Conservation (phyloP, 2,797 vertebrate species). For the Amblyraja radiata region DNA sequence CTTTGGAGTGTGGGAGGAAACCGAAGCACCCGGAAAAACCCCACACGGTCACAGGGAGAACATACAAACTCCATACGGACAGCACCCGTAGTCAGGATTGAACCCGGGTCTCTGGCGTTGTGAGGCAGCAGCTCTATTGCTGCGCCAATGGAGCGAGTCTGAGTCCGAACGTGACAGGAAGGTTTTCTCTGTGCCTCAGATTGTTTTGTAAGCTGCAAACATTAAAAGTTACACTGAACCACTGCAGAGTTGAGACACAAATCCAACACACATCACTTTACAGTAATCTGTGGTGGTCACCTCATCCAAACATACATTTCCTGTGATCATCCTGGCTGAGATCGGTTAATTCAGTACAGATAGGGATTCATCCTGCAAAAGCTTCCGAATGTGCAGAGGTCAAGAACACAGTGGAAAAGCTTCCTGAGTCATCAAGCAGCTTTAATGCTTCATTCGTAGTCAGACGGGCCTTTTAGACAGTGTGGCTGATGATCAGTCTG, state of each 20-base stretch:
- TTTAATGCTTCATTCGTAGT: background rate
- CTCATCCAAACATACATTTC: background rate
- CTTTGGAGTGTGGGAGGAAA: too few relatives aligned
- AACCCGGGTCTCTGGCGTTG: too few relatives aligned
- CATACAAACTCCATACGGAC: too few relatives aligned
- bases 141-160: too few relatives aligned
- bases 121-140: too few relatives aligned
- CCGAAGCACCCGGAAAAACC: too few relatives aligned
- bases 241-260: background rate
- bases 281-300: background rate
- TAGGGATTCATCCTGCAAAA: background rate
- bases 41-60: too few relatives aligned
- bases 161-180: background rate
- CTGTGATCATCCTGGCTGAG: background rate
- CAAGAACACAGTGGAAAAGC: background rate
- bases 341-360: background rate
- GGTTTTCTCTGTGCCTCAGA: background rate
- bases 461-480: background rate
- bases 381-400: background rate
- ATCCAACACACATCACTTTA: background rate
- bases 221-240: background rate
- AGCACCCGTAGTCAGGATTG: too few relatives aligned
- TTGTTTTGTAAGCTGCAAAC: background rate
- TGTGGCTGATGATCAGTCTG: background rate
- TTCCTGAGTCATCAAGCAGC: constrained; percentile 18